phyloP scores from a whole-genome alignment of 2,888 invertebrate genomes.

The Laspeyria flexula region DNA sequence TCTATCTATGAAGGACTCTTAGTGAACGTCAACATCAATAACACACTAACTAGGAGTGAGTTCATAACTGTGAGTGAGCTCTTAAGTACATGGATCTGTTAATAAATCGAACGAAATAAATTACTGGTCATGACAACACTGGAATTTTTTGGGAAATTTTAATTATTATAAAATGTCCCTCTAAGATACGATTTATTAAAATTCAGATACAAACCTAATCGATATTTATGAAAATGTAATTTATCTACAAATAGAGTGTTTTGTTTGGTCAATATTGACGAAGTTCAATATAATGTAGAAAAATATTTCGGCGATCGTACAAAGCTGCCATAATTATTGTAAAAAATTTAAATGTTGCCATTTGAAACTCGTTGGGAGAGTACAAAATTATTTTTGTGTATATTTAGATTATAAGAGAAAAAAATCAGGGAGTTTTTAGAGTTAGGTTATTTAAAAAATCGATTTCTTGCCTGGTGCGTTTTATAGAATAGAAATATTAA shows the following conservation, averaged over 20 bases:
- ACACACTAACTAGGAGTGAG: no score
- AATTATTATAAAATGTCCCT: no score
- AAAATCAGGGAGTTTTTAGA: slow-evolving; percentile 84
- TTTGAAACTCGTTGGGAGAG: slow-evolving; percentile 82
- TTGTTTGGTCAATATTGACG: slow-evolving; percentile 35
- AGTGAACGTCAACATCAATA: no score
- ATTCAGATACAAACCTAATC: slow-evolving; percentile 1
- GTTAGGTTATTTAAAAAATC: slow-evolving; percentile 66
- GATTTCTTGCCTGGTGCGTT: slow-evolving; percentile 80
- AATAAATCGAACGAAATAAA: not conserved
- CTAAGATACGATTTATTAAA: not conserved
- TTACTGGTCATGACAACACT: no score
- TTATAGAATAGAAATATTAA: slow-evolving; percentile 57
- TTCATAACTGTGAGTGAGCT: slow-evolving; percentile 13
- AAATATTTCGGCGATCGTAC: slow-evolving; percentile 64
- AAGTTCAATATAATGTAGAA: slow-evolving; percentile 30
- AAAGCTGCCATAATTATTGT: slow-evolving; percentile 77
- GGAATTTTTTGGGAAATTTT: no score
- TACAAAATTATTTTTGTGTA: slow-evolving; percentile 86
- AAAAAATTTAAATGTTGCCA: slow-evolving; percentile 76
- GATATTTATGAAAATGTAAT: slow-evolving; percentile 18
- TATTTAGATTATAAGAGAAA: slow-evolving; percentile 80
- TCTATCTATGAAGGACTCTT: no score
- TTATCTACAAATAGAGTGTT: not conserved
- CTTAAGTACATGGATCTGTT: slow-evolving; percentile 14